Base-by-base conservation (phyloP, 2,797 vertebrate species). In the Sus cebifrons region DNA sequence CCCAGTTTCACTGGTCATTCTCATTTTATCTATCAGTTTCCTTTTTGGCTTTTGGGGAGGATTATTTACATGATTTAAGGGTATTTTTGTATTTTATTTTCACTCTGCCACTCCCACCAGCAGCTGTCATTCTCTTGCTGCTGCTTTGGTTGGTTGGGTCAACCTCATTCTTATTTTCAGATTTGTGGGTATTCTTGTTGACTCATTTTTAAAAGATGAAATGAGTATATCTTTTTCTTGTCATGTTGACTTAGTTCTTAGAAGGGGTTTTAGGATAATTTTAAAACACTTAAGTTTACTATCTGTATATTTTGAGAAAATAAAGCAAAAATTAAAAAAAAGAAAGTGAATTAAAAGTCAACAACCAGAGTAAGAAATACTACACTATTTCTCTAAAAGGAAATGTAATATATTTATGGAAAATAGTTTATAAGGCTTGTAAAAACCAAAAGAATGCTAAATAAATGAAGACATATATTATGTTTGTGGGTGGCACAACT, bases 261-360 rank as follows among this genome's bases (percentile, higher is more conserved):
- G 36, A 52, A 62, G 6, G 49, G 62, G 6, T 82, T 91, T 73
- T 23, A 49, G 62, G 74, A n/a, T 36, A 60, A 62, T 60, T 86
- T 36, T 9, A 67, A 91, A 86, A 54, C 21, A 21, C 3, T 29
- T 13, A 86, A 13, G 4, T 40, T 77, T 49, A 21, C 7, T 83
- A 14, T 49, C 29, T 79, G 6, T 79, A 67, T n/a, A 65, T 85
- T 87, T 64, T 81, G 71, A 75, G 25, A 97, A 62, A 77, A 89
- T 40, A 65, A 89, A 56, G 17, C 17, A 78, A 91, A 92, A 87
- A 12, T 60, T 78, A n/a, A 73, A 67, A 91, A 13, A 90, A 62
- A 52, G 71, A 79, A 49, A 74, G 29, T 32, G 9, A 27, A 89
- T 44, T 17, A 29, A 82, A 65, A 58, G 44, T 18, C 6, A 75